Evolutionary conservation across 1,140 invertebrate species (phyloP), one percentile per base, ranked within the genome.

Genomic region (Hestina assimilis): DNA sequence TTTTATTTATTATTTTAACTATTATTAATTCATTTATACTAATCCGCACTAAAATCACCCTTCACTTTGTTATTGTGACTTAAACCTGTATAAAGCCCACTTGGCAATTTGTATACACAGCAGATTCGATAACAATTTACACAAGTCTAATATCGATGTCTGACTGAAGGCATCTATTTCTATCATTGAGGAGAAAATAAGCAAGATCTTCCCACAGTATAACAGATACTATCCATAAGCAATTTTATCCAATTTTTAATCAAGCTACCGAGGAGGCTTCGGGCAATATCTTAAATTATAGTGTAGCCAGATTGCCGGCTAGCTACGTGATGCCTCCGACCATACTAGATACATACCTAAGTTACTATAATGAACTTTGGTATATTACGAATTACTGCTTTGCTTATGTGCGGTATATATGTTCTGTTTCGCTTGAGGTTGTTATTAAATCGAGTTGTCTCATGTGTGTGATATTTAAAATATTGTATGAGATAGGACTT

Each of bases 211-310:
- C 54, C 54, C 54, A 56, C 54, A 56, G 42, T 15, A 29, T 33
- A 47, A 58, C 62, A 50, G 47, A 26, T 9, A 33, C 21, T 35
- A 65, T 63, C 62, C 65, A 68, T 74, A 63, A 59, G 65, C 72
- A 81, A 79, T 81, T 78, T 77, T 74, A 75, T 79, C 68, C 70
- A 70, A 79, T 79, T 78, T 72, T 73, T 82, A 82, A 82, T 82
- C 72, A 75, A 72, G 79, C 79, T 82, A 79, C 76, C 63, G 79
- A 40, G 33, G 33, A 35, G 33, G 59, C 54, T 59, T 59, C 66
- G 71, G 72, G 63, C 69, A 82, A 79, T 82, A 82, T 76, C 68
- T 66, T 68, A 79, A 79, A 82, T 82, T 82, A 82, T 65, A 81
- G 78, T 72, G 75, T 68, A 65, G 62, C 61, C 69, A 71, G 71